These are phyloP conservation scores for Ceratitis capitata DNA, from an alignment of 1,140 invertebrate genomes.

Conservation along the genomic window DNA sequence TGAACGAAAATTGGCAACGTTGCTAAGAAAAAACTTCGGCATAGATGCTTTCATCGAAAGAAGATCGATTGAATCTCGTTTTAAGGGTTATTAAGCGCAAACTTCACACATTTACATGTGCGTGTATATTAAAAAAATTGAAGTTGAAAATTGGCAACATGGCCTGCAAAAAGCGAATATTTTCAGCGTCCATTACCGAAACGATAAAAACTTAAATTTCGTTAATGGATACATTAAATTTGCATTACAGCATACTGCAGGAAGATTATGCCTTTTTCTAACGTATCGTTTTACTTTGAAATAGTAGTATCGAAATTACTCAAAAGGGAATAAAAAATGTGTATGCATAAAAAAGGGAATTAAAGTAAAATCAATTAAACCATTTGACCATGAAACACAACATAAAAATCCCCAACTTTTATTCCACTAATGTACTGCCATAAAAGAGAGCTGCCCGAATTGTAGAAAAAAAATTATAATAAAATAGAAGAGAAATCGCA, in stretches of 20 bases:
- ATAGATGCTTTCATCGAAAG: too few species aligned
- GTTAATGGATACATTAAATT: background rate
- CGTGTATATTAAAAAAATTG: too few species aligned
- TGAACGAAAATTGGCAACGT: too few species aligned
- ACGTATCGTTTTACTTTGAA: background rate
- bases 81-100: too few species aligned
- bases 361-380: conserved; percentile 43
- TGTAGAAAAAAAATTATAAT: background rate
- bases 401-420: background rate
- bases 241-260: background rate
- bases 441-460: background rate
- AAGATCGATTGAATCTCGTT: too few species aligned
- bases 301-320: background rate
- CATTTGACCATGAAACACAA: conserved; percentile 40
- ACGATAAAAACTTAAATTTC: background rate
- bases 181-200: too few species aligned
- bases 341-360: background rate
- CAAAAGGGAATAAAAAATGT: background rate
- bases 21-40: too few species aligned
- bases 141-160: too few species aligned
- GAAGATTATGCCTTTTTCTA: background rate
- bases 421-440: background rate
- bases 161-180: too few species aligned
- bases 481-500: background rate
- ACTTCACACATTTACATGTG: too few species aligned